Conservation (phyloP, 2,797 vertebrate genomes). For the Perodicticus potto region DNA sequence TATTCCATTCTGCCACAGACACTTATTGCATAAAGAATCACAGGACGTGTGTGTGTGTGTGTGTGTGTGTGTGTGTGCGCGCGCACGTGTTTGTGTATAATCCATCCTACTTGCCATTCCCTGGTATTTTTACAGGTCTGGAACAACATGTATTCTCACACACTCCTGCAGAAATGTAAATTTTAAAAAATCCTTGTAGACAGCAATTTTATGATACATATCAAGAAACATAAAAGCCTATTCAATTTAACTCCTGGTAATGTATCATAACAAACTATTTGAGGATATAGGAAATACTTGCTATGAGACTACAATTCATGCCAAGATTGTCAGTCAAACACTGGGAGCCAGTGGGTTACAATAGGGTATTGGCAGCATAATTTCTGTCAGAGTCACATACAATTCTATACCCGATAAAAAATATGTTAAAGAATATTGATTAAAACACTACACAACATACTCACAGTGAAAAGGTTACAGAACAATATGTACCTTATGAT, state of each 20-base stretch:
- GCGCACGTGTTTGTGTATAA: not conserved
- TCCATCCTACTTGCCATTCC: not conserved
- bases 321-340: not conserved
- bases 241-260: conserved; percentile 2
- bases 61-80: not conserved
- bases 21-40: not conserved
- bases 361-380: not conserved
- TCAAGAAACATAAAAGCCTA: not conserved
- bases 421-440: conserved; percentile 11
- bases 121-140: not conserved
- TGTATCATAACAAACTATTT: conserved; percentile 13
- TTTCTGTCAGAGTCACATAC: not conserved
- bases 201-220: not conserved
- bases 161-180: not conserved
- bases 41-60: not conserved
- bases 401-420: conserved; percentile 12
- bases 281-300: not conserved
- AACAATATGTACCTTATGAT: not conserved
- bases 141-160: not conserved
- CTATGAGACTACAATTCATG: not conserved
- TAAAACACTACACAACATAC: not conserved
- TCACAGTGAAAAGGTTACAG: not conserved
- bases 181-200: not conserved
- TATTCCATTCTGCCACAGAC: not conserved
- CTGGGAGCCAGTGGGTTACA: not conserved